Base-by-base conservation (phyloP, 2,113 vertebrate species). In the Phrynocephalus versicolor region DNA sequence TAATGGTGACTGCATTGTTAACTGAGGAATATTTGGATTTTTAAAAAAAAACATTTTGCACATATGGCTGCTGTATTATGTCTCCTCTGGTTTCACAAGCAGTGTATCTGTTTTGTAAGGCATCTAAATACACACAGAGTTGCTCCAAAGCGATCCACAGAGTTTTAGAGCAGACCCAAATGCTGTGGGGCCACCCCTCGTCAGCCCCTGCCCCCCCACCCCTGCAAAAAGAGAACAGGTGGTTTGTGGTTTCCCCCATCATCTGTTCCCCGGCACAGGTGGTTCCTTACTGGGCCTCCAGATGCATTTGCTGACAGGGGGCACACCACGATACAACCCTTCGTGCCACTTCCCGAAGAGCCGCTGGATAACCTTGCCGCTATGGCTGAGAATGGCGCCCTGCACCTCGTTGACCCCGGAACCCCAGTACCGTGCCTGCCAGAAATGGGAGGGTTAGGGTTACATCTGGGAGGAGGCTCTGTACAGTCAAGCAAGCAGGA, bases 281-380 rank as follows among this genome's bases (percentile, higher is more conserved):
- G 1, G 8, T 4, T 74, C 33, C 97, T 96, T 93, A 99, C 98
- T 97, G 85, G 98, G 97, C 88, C 96, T 99, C 98, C 98, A 99
- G 95, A 99, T 90, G 95, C 97, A 97, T 84, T 97, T 97, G 0
- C 97, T 95, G 0, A 92, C 92, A 0, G 97, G 86, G 1, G 96
- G 86, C 0, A 96, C 96, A 19, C 98, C 98, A 1, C 97, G 97
- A 94, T 96, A 97, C 80, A 99, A 97, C 35, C 97, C 98, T 83
- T 99, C 97, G 2, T 98, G 97, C 98, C 98, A 99, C 37, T 97
- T 96, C 9, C 98, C 98, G 0, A 97, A 97, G 33, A 99, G 97
- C 1, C 97, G 97, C 92, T 98, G 98, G 83, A 98, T 95, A 87
- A 97, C 97, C 0, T 95, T 94, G 71, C 98, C 98, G 0, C 94